A percentile compares a stretch with the other conserved stretches of the same genome.
These are phyloP conservation scores for Montipora capitata DNA, from an alignment of 92 coral and sea anemone genomes.

Conservation along the genomic window DNA sequence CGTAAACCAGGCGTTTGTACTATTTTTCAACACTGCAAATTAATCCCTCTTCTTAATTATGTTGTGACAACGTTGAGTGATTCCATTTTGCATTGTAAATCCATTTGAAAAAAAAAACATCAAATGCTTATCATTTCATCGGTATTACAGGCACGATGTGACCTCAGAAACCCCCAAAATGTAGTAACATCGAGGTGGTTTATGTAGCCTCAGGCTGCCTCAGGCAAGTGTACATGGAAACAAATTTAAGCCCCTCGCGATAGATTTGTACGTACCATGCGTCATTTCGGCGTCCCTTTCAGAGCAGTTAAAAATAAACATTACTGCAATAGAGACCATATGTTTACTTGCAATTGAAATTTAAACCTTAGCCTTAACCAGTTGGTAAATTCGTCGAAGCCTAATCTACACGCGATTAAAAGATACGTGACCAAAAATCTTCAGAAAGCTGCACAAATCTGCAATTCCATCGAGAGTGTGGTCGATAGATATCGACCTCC, in stretches of 20 bases:
- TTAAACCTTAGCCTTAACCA: no score
- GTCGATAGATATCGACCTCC: slow-evolving; percentile 21
- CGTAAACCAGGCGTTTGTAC: background rate
- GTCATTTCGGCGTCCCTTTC: background rate
- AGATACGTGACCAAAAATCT: slow-evolving; percentile 41
- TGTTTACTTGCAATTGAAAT: background rate
- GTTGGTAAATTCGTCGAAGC: background rate
- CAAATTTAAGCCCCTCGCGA: no score
- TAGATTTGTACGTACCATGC: no score
- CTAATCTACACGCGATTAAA: background rate
- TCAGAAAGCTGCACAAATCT: slow-evolving; percentile 18
- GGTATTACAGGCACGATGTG: background rate
- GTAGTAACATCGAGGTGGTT: background rate
- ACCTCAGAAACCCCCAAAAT: background rate
- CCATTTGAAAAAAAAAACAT: background rate
- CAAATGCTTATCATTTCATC: background rate
- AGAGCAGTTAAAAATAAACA: background rate
- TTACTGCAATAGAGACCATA: background rate
- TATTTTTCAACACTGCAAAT: background rate
- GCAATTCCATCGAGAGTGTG: slow-evolving; percentile 4
- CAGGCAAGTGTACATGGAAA: no score
- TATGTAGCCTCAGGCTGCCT: no score
- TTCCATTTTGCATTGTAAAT: background rate
- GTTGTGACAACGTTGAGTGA: slow-evolving; percentile 23
- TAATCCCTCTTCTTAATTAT: background rate